These are phyloP conservation scores for Rhagologus leucostigma DNA, from an alignment of 2,113 vertebrate species.

Conservation along the genomic window DNA sequence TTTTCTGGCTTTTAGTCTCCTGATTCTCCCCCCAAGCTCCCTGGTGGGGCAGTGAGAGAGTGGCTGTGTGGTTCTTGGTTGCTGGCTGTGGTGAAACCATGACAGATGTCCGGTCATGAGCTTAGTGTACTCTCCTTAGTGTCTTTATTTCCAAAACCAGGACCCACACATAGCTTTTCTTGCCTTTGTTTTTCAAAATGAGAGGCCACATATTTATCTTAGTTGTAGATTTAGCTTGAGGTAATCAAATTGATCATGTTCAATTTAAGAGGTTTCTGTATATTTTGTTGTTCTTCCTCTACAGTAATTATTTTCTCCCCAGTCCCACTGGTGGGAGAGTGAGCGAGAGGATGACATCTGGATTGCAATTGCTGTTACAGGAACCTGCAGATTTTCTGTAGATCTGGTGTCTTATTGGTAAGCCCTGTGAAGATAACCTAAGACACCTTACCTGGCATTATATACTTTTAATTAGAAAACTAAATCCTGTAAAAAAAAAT, in stretches of 20 bases:
- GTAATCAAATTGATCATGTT: not conserved
- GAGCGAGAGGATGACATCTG: not conserved
- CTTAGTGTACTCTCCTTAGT: not conserved
- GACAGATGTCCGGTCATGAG: not conserved
- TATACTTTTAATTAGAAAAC: not conserved
- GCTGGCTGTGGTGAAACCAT: not conserved
- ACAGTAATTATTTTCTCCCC: not conserved
- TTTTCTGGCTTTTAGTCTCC: not conserved
- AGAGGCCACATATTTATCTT: not conserved
- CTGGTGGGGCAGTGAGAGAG: not conserved
- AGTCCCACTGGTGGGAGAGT: not conserved
- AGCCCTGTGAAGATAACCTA: not conserved
- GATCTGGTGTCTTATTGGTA: not conserved
- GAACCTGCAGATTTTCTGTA: not conserved
- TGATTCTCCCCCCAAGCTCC: fast-evolving
- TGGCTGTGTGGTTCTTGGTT: not conserved
- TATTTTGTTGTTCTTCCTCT: not conserved
- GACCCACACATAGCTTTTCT: not conserved
- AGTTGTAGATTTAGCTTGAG: not conserved
- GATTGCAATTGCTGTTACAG: not conserved
- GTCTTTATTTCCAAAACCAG: not conserved
- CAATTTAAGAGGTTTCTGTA: not conserved
- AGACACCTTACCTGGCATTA: not conserved
- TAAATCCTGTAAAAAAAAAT: not conserved
- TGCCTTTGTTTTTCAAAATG: not conserved